Percentiles rank a stretch among this genome's conserved stretches.
Evolutionary conservation across 92 coral and sea anemone genomes (phyloP).

Genomic region (Porites divaricata): DNA sequence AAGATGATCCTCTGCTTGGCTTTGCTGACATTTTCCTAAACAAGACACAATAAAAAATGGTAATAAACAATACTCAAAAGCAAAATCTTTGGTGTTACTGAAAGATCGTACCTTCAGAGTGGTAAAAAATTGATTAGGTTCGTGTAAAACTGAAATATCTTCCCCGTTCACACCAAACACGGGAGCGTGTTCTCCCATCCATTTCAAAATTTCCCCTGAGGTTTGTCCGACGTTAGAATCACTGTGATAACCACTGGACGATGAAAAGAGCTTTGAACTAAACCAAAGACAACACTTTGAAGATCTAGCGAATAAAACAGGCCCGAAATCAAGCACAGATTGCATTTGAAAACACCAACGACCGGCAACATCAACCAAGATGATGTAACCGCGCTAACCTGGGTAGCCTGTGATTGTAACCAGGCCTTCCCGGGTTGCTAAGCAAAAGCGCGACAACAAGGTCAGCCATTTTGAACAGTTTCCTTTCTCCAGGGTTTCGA

Average conservation of each 20-base stretch:
- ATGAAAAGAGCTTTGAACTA: conserved; percentile 40
- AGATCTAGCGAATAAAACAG: conserved; percentile 63
- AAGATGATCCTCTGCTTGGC: conserved; percentile 83
- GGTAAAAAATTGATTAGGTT: conserved; percentile 80
- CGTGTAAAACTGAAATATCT: conserved; percentile 79
- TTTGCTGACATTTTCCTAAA: conserved; percentile 59
- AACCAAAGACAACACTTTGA: conserved; percentile 49
- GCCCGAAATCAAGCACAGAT: conserved; percentile 52
- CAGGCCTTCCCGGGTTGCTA: conserved; percentile 65
- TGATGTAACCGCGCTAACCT: conserved; percentile 41
- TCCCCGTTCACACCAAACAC: conserved; percentile 77
- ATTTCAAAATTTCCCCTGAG: conserved; percentile 62
- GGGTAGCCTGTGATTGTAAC: conserved; percentile 32
- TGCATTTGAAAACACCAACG: conserved; percentile 28
- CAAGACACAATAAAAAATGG: not conserved
- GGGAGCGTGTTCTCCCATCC: conserved; percentile 89
- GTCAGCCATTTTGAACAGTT: conserved; percentile 49
- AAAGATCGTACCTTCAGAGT: conserved; percentile 75
- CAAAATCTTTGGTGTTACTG: not conserved
- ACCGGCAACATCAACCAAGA: not conserved
- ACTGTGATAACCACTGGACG: conserved; percentile 20
- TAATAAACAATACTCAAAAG: not conserved
- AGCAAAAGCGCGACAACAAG: conserved; percentile 51
- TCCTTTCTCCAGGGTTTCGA: not conserved
- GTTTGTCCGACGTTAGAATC: conserved; percentile 19